Conservation (phyloP, 1,140 invertebrate genomes). For the Drosophila melanica region DNA sequence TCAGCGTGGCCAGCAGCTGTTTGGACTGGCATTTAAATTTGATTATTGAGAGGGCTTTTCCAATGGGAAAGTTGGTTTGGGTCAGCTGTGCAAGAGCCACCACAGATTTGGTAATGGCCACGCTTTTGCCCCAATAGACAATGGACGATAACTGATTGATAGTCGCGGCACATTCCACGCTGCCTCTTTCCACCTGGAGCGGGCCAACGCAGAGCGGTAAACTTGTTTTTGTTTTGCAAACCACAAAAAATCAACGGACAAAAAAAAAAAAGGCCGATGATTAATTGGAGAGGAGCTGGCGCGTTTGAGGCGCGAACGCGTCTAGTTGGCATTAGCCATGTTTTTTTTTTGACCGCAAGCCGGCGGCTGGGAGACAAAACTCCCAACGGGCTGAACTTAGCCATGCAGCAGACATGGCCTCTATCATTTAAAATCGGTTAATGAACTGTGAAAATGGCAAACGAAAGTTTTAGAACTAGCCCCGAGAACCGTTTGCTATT, state of each 20-base stretch:
- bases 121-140: slow-evolving; percentile 46
- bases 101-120: slow-evolving; percentile 47
- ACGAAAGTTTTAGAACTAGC: slow-evolving; percentile 44
- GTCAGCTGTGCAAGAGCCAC: slow-evolving; percentile 7
- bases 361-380: slow-evolving; percentile 7
- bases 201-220: slow-evolving; percentile 39
- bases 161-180: slow-evolving; percentile 78
- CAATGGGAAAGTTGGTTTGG: slow-evolving; percentile 72
- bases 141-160: slow-evolving; percentile 73
- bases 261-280: slow-evolving; percentile 56
- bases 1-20: slow-evolving; percentile 30
- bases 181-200: slow-evolving; percentile 51
- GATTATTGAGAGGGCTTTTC: slow-evolving; percentile 67
- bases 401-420: neutral
- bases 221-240: slow-evolving; percentile 70
- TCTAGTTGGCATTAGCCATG: slow-evolving; percentile 15
- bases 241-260: slow-evolving; percentile 49
- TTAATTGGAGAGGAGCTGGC: slow-evolving; percentile 66
- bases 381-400: slow-evolving; percentile 19
- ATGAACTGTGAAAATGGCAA: slow-evolving; percentile 63
- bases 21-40: slow-evolving; percentile 16
- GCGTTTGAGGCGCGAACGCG: slow-evolving; percentile 35
- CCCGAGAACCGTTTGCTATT: slow-evolving; percentile 34
- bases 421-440: slow-evolving; percentile 74
- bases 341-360: slow-evolving; percentile 29